Evolutionary conservation across 2,113 vertebrate genomes (phyloP), one percentile per base, ranked within the genome.

Genomic region (Xenotilapia flavipinnis): DNA sequence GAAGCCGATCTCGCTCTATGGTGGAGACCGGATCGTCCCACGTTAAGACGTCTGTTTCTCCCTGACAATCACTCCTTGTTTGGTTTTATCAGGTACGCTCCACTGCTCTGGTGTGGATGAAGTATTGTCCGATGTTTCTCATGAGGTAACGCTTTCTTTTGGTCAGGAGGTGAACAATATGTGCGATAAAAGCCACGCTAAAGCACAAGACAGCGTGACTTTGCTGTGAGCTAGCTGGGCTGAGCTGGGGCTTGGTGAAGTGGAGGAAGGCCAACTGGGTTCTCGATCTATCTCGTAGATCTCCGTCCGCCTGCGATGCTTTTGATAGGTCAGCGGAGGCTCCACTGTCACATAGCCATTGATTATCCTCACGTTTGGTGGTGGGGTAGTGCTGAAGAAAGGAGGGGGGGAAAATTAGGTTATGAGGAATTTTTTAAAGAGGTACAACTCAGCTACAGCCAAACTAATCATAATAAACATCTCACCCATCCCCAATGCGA

Each of bases 401-500:
- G 40, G 38, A 77, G 13, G 26, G 5, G 54, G 1, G 0, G 0
- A 1, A 7, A 0, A 23, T n/a, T 77, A 31, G 70, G 26, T 11
- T 26, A 56, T 45, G 17, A 58, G 23, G 13, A 53, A 17, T 31
- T 83, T 14, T 83, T 26, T 17, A 28, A 40, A 81, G 33, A 81
- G 26, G 26, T 45, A 2, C 28, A 84, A n/a, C 36, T 51, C 36
- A 7, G 33, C 31, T 17, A 10, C 7, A 60, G 33, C 5, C 11
- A 9, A 49, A 33, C 28, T 9, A 6, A 17, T 79, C 1, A 36
- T 10, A 6, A 51, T 9, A 8, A 13, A 33, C 5, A 49, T 94
- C 97, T 97, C 91, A 99, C 99, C 99, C 96, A 88, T 98, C 97
- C 89, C 97, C 98, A 26, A 99, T 97, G 90, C 99, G 98, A 86